These are phyloP conservation scores for chimpanzee (Pan troglodytes) DNA, from an alignment of 2,113 vertebrate genomes.

Conservation along the genomic window DNA sequence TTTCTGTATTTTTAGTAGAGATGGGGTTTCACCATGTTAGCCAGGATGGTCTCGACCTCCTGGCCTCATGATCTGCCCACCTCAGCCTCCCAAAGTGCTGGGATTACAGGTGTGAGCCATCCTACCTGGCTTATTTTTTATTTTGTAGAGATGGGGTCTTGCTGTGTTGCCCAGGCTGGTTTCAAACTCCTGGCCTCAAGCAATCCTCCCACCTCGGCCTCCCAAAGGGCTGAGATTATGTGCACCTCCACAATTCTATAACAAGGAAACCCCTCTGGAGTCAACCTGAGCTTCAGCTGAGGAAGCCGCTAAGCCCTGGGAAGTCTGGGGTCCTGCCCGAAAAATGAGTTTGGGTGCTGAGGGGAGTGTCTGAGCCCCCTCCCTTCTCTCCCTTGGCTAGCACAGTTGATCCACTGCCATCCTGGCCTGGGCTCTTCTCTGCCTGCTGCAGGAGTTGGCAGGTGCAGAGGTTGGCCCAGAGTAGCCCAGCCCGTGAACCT, in stretches of 20 bases:
- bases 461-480: background rate
- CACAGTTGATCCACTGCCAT: no score
- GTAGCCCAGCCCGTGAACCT: background rate
- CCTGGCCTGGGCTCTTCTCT: background rate
- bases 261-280: background rate
- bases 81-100: no score
- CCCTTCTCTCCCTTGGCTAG: background rate
- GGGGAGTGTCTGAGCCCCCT: background rate
- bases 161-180: no score
- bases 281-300: background rate
- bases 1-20: no score
- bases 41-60: no score
- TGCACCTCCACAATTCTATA: rapidly evolving
- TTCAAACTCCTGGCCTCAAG: no score
- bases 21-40: no score
- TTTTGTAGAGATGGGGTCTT: no score
- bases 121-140: rapidly evolving
- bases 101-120: no score
- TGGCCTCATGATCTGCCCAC: no score
- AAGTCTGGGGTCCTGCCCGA: background rate
- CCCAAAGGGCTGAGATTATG: no score
- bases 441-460: background rate
- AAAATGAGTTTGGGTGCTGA: background rate
- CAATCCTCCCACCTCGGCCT: no score
- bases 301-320: background rate